Evolutionary conservation across 1,140 invertebrate species (phyloP), one percentile per base, ranked within the genome.

Genomic region (Capitella teleta): DNA sequence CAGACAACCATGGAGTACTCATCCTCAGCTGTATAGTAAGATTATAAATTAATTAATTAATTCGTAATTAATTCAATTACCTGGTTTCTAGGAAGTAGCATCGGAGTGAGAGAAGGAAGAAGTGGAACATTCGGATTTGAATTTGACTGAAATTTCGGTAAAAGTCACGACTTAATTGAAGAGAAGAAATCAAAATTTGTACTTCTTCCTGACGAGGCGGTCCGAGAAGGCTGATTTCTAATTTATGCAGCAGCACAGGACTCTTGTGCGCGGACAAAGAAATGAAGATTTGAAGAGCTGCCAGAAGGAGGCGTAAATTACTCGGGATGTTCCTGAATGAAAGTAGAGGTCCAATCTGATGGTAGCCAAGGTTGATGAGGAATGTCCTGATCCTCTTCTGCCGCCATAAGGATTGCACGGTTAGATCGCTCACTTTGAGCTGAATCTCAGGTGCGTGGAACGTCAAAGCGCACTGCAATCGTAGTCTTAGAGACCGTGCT

Each of bases 371-470:
- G 2, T 56, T 52, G 5, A 49, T 36, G 10, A 69, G 57, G 6
- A 66, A 43, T 26, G 57, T 53, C 40, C 60, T 60, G 5, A 58
- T 54, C 32, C 60, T 60, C 2, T 55, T 51, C 30, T 62, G 57
- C 19, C 59, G 54, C 67, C 67, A 69, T 49, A 69, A 49, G 25
- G 60, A 61, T 24, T 60, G 54, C 4, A 69, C 63, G 28, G 67
- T 63, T 34, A 66, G 50, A 49, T 69, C 67, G n/a, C 58, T 57
- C 10, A 66, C 62, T 45, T 66, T 67, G 21, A 69, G 56, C 55
- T 69, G 67, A 19, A 69, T 61, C 25, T 67, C 65, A 38, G 62
- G 50, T 3, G 67, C 64, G 60, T 69, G 64, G 36, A 66, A 67
- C 14, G 64, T 65, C 16, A 69, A 61, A 52, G 59, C 55, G 16